Evolutionary conservation across 2,113 vertebrate species (phyloP).

Genomic region (cat (Felis catus)): DNA sequence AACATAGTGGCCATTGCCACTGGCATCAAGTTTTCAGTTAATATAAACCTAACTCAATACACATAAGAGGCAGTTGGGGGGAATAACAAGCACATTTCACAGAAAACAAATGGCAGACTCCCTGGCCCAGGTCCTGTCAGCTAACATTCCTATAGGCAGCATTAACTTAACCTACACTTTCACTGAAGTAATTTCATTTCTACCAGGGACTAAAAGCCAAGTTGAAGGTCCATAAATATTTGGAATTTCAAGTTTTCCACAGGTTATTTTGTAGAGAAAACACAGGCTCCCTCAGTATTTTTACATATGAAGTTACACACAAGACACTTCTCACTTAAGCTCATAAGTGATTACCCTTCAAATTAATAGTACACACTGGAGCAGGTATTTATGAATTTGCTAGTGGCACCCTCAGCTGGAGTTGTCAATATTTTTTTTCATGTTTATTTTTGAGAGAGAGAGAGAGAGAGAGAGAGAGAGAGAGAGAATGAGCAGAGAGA

Average conservation of each 20-base stretch:
- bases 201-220: background rate
- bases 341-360: conserved; percentile 1
- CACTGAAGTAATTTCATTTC: background rate
- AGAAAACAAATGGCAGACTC: background rate
- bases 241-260: background rate
- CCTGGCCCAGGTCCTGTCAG: background rate
- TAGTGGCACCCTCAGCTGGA: background rate
- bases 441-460: no score
- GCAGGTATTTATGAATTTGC: background rate
- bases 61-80: background rate
- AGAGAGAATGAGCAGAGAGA: no score
- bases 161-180: background rate
- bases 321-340: background rate
- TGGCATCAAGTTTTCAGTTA: background rate
- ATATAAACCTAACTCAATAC: background rate
- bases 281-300: background rate
- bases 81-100: background rate
- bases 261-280: background rate
- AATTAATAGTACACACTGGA: background rate
- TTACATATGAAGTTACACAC: background rate
- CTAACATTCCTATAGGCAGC: background rate
- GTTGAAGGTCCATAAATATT: background rate
- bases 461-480: no score
- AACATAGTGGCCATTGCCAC: background rate
- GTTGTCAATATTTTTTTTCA: background rate